These are phyloP conservation scores for Euwallacea similis DNA, from an alignment of 1,140 invertebrate genomes.

Conservation along the genomic window DNA sequence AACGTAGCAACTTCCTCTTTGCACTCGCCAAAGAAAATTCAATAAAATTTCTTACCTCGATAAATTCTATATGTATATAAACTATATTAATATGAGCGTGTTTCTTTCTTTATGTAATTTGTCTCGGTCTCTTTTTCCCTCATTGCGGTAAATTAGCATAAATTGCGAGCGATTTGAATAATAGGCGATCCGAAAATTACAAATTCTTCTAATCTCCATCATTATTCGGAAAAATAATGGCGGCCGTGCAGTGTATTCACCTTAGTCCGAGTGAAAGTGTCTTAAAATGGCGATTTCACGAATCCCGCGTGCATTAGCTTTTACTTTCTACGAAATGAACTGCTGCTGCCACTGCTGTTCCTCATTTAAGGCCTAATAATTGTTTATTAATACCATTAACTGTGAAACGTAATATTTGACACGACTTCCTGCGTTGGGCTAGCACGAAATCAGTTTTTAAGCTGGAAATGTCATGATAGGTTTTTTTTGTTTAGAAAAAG, in stretches of 20 bases:
- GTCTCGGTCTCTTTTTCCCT: too few relatives aligned
- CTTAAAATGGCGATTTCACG: slow-evolving; percentile 33
- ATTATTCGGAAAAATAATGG: slow-evolving; percentile 25
- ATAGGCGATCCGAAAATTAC: slow-evolving; percentile 2
- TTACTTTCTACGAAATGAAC: slow-evolving; percentile 31
- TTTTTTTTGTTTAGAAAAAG: too few relatives aligned
- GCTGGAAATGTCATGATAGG: too few relatives aligned
- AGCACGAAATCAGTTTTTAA: too few relatives aligned
- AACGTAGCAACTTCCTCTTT: neutral
- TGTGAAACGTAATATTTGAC: too few relatives aligned
- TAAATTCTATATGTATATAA: neutral
- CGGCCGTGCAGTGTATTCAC: slow-evolving; percentile 22
- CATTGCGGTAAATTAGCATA: too few relatives aligned
- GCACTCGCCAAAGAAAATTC: slow-evolving; percentile 1
- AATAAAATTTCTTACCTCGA: slow-evolving; percentile 1
- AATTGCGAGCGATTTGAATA: too few relatives aligned
- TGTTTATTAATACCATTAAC: slow-evolving; percentile 20
- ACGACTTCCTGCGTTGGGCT: too few relatives aligned
- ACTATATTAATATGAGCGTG: too few relatives aligned
- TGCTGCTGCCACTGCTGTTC: slow-evolving; percentile 14
- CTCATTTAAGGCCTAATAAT: slow-evolving; percentile 28
- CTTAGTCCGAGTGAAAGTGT: slow-evolving; percentile 23
- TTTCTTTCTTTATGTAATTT: too few relatives aligned
- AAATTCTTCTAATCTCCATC: slow-evolving; percentile 15
- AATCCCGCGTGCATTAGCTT: slow-evolving; percentile 26